phyloP scores from a whole-genome alignment of 2,113 vertebrate species.

The Cygnus atratus region DNA sequence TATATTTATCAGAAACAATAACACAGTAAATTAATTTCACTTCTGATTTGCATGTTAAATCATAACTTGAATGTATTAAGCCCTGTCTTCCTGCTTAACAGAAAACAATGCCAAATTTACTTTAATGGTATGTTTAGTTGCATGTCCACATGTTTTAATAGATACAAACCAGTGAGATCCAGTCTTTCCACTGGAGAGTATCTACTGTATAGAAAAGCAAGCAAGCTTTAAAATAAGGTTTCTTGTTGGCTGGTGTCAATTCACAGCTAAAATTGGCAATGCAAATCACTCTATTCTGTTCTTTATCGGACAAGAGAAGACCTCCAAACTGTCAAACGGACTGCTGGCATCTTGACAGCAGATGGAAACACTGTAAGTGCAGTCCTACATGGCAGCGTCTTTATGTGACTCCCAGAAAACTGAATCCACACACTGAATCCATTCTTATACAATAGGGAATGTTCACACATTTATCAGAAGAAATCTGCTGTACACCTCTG shows the following conservation, averaged over 20 bases:
- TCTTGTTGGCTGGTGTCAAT: background rate
- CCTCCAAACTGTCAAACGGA: slow-evolving; percentile 12
- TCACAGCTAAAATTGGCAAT: slow-evolving; percentile 5
- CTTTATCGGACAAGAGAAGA: background rate
- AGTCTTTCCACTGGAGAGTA: slow-evolving; percentile 10
- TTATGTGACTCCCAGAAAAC: slow-evolving; percentile 12
- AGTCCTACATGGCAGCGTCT: slow-evolving; percentile 10
- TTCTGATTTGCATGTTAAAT: slow-evolving; percentile 17
- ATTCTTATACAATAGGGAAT: background rate
- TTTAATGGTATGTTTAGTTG: slow-evolving; percentile 1
- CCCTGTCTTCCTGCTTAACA: background rate
- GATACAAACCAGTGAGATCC: background rate
- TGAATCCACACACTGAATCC: background rate
- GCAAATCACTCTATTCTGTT: slow-evolving; percentile 12
- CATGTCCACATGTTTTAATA: background rate
- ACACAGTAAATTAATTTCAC: background rate
- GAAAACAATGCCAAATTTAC: background rate
- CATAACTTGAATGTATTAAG: background rate
- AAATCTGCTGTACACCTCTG: background rate
- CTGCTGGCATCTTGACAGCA: slow-evolving; percentile 31
- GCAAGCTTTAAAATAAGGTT: slow-evolving; percentile 4
- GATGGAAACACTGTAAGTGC: background rate
- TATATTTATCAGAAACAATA: slow-evolving; percentile 2
- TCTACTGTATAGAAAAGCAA: background rate
- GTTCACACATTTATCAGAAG: background rate